Percentiles rank a stretch among this genome's conserved stretches.
Evolutionary conservation across 2,113 vertebrate genomes (phyloP).

Genomic region (Phyllostomus discolor): DNA sequence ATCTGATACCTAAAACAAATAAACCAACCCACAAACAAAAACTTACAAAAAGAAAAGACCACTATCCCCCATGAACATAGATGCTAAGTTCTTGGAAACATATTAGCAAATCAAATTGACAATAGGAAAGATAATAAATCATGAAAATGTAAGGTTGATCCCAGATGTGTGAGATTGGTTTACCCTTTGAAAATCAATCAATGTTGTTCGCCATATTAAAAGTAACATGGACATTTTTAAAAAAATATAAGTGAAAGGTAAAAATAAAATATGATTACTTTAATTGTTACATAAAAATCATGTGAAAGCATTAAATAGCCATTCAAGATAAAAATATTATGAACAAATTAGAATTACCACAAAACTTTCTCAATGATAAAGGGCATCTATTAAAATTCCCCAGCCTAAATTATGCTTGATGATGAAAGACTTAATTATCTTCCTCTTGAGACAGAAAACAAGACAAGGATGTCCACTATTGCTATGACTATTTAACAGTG

Average conservation of each 20-base stretch:
- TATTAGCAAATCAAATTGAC: not conserved
- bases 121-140: not conserved
- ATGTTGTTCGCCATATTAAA: not conserved
- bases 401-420: not conserved
- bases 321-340: not conserved
- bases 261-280: not conserved
- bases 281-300: not conserved
- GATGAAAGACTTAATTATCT: not conserved
- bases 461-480: not conserved
- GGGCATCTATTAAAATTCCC: not conserved
- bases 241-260: not conserved
- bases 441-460: not conserved
- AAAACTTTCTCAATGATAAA: not conserved
- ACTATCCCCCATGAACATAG: not conserved
- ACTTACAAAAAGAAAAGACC: not conserved
- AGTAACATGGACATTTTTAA: not conserved
- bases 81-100: not conserved
- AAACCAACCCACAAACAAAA: not conserved
- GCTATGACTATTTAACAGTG: not conserved
- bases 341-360: not conserved
- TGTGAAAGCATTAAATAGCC: not conserved
- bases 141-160: not conserved
- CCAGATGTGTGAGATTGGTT: not conserved
- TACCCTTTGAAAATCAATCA: not conserved
- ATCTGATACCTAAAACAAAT: not conserved